Evolutionary conservation across 2,888 invertebrate species (phyloP).

Genomic region (Sympetrum striolatum): DNA sequence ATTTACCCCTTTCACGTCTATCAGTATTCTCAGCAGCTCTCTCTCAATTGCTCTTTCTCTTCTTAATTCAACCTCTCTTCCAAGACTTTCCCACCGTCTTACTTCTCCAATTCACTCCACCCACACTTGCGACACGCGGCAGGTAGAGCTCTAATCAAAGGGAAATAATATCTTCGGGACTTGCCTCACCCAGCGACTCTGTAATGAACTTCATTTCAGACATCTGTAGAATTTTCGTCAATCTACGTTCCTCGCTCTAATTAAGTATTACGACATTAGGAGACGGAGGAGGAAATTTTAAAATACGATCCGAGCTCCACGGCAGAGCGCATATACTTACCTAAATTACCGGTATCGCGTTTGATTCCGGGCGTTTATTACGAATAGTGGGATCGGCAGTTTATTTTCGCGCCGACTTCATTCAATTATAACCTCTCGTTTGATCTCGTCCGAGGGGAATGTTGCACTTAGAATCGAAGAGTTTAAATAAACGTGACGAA

Average conservation of each 20-base stretch:
- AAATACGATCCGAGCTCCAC: too few relatives aligned
- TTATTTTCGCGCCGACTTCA: too few relatives aligned
- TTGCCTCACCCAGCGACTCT: not conserved
- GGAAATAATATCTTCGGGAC: not conserved
- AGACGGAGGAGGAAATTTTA: not conserved
- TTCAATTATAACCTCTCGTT: too few relatives aligned
- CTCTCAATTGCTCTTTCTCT: not conserved
- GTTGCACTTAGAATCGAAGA: too few relatives aligned
- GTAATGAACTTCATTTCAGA: constrained; percentile 11
- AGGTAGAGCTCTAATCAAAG: not conserved
- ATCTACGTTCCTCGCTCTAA: not conserved
- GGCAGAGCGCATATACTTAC: too few relatives aligned
- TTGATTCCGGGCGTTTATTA: too few relatives aligned
- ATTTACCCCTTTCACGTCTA: too few relatives aligned
- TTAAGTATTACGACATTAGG: not conserved
- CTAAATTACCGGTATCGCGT: too few relatives aligned
- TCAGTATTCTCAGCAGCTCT: not conserved
- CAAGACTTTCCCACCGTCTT: not conserved
- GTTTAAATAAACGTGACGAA: too few relatives aligned
- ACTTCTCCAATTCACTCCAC: not conserved
- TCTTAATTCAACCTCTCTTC: not conserved
- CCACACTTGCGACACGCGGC: not conserved
- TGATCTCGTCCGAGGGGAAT: too few relatives aligned
- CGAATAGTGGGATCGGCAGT: too few relatives aligned
- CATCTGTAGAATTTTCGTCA: not conserved